Evolutionary conservation across 2,888 invertebrate genomes (phyloP).

Genomic region (Drosophila gaucha): DNA sequence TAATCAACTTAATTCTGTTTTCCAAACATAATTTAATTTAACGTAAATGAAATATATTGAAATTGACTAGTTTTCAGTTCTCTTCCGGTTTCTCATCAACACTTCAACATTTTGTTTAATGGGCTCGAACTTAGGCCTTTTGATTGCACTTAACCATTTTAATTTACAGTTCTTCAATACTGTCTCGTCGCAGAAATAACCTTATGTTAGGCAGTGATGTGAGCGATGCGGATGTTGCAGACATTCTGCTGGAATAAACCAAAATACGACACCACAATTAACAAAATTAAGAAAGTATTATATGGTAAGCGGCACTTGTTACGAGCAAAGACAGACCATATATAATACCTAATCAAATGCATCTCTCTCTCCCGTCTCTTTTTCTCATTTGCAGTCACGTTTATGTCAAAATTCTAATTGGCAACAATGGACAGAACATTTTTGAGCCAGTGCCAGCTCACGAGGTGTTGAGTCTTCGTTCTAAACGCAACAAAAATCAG

Average conservation of each 20-base stretch:
- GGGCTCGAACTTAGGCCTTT: background rate
- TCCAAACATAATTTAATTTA: too few relatives aligned
- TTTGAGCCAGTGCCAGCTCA: conserved; percentile 49
- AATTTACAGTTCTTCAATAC: conserved; percentile 6
- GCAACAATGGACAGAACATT: conserved; percentile 38
- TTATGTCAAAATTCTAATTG: conserved; percentile 44
- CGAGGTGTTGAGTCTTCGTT: conserved; percentile 17
- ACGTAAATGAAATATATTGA: too few relatives aligned
- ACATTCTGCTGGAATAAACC: conserved; percentile 25
- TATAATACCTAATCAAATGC: background rate
- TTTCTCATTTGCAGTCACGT: conserved; percentile 36
- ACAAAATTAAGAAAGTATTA: conserved; percentile 42
- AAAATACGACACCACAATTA: conserved; percentile 11
- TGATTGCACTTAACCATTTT: background rate
- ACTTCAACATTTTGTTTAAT: background rate
- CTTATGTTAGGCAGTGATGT: conserved; percentile 25
- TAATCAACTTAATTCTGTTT: too few relatives aligned
- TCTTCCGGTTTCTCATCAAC: too few relatives aligned
- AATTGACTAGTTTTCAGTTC: too few relatives aligned
- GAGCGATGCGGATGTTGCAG: conserved; percentile 20
- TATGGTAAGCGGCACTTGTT: conserved; percentile 47
- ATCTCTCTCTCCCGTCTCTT: background rate
- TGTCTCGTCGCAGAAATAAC: conserved; percentile 34
- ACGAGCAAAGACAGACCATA: background rate
- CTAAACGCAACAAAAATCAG: background rate